Base-by-base conservation (phyloP, 2,888 invertebrate species). In the Nemurella pictetii region DNA sequence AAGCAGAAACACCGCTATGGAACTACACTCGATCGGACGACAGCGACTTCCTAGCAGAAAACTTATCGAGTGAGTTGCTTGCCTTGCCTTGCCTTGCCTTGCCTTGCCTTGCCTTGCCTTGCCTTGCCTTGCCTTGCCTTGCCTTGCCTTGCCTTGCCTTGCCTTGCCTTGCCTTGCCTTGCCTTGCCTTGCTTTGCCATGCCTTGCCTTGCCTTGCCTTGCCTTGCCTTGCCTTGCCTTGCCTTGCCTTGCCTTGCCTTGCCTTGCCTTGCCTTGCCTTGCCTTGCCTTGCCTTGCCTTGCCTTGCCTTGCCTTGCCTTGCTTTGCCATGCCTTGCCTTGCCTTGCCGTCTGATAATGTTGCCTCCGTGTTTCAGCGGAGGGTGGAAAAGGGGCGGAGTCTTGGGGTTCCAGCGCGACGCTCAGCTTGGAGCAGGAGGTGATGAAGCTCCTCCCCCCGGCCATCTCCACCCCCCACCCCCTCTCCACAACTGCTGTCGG, bases 361-460 rank as follows among this genome's bases (percentile, higher is more conserved):
- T 82, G 32, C 7, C 4, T 32, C 20, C 30, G 30, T 7, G 29
- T 75, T 75, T n/a, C 28, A 25, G 78, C 5, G 28, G 78, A 28
- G n/a, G 29, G 90, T 84, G 91, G 90, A 87, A 90, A 91, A 86
- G 90, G 90, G 35, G 89, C 89, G 25, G 92, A 92, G 85, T 91
- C 90, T 4, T 92, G 92, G 86, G 92, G 92, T 88, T 92, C 91
- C 2, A 92, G 90, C 89, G 92, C 89, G 89, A 92, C 90, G 0
- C 86, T 90, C 36, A 90, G 90, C 85, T 88, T 90, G 84, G 90
- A 90, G 84, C 90, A 90, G 85, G 90, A 90, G 85, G 90, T 89
- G 32, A 90, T 89, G 85, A 92, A 93, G 89, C 89, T 94, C 80
- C 90, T 94, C 84, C 91, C 92, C 7, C 75, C 75, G 75, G 2